Base-by-base conservation (phyloP, 1,140 invertebrate species). In the Contarinia nasturtii region DNA sequence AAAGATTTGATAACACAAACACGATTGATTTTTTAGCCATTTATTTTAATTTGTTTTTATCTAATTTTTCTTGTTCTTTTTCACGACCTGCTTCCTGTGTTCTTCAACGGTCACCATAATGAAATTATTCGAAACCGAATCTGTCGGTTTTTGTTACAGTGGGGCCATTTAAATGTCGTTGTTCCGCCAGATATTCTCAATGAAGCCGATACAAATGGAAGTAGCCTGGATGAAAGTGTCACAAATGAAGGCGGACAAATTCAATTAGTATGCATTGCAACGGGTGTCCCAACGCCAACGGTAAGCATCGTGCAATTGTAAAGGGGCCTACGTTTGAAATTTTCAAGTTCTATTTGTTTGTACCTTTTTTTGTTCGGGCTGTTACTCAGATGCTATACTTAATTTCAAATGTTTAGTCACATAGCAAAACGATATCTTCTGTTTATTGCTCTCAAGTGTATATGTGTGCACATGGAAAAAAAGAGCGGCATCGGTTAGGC, bases 111-210 rank as follows among this genome's bases (percentile, higher is more conserved):
- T 10, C 27, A 27, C 10, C 27, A 27, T 5, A 3, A 27, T 10
- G 10, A 11, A 37, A 46, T 33, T 43, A 37, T 45, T 37, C 46
- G 50, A 49, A 44, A 40, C n/a, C 21, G 27, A 40, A 48, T 33
- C n/a, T 19, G 38, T 45, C 44, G 21, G 40, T 45, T 36, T n/a
- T n/a, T 52, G 45, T 64, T 64, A 36, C 65, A 87, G 84, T 82
- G 81, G 70, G 84, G 83, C 45, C 76, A 78, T 55, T 71, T 89
- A 60, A 74, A 80, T 48, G 84, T 90, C 49, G 77, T 86, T 50
- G 83, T 88, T 53, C 83, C 85, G 15, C 83, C 85, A 27, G 83
- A 87, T 58, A 87, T 88, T 53, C 67, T 84, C 47, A 74, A 79
- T 57, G 77, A 82, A 43, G 57, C 61, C 2, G 61, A 67, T 15